Conservation (phyloP, 1,140 invertebrate species). For the Drosophila asahinai region DNA sequence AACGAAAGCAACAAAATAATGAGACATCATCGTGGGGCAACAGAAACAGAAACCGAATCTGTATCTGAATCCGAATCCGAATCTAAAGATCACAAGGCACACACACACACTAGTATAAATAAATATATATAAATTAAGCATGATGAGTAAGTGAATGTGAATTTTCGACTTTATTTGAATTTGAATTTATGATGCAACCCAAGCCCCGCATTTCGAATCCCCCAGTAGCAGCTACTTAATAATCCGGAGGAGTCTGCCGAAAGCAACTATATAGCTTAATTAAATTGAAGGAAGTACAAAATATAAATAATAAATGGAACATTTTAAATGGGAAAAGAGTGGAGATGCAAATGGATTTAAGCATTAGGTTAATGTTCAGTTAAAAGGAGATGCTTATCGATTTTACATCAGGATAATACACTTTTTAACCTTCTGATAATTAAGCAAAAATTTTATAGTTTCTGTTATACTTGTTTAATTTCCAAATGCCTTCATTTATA, state of each 20-base stretch:
- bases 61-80: slow-evolving; percentile 35
- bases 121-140: slow-evolving; percentile 39
- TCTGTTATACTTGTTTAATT: no score
- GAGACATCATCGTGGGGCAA: slow-evolving; percentile 18
- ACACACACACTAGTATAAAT: slow-evolving; percentile 14
- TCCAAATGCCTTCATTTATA: no score
- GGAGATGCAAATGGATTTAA: background rate
- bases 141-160: slow-evolving; percentile 71
- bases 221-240: slow-evolving; percentile 39
- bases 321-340: background rate
- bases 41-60: slow-evolving; percentile 16
- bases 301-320: background rate
- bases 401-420: background rate
- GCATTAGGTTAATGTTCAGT: background rate
- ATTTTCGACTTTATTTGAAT: slow-evolving; percentile 62
- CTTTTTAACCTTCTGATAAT: no score
- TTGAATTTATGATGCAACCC: slow-evolving; percentile 68
- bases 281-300: slow-evolving; percentile 3
- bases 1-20: slow-evolving; percentile 61
- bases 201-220: slow-evolving; percentile 53
- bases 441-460: no score
- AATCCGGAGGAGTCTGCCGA: slow-evolving; percentile 2
- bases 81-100: slow-evolving; percentile 24
- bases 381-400: no score
- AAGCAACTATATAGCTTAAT: slow-evolving; percentile 22